phyloP scores from a whole-genome alignment of 2,888 invertebrate species.

The Capitulum mitella region DNA sequence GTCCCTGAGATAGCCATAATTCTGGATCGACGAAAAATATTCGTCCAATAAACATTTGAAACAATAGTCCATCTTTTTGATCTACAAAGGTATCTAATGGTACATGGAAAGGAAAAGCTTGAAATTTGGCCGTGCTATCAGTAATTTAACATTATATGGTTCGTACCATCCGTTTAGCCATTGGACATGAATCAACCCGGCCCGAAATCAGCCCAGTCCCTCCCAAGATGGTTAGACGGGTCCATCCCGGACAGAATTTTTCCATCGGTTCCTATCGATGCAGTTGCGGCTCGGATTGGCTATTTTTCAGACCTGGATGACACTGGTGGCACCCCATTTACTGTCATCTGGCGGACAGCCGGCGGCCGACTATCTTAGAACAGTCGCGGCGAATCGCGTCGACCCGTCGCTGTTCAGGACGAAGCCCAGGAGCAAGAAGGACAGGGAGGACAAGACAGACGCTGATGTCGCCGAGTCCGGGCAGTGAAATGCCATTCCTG shows the following conservation, averaged over 20 bases:
- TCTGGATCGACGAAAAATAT: no score
- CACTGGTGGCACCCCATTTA: not conserved
- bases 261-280: no score
- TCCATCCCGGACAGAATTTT: not conserved
- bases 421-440: not conserved
- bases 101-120: no score
- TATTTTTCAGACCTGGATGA: conserved; percentile 5
- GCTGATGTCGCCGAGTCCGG: not conserved
- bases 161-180: no score
- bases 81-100: no score
- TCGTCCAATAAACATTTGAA: no score
- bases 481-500: no score
- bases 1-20: no score
- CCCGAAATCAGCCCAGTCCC: not conserved
- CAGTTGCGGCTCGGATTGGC: not conserved
- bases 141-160: no score
- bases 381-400: not conserved
- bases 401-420: not conserved
- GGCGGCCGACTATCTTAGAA: not conserved
- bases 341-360: not conserved
- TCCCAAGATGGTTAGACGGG: not conserved
- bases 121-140: no score
- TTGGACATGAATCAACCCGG: no score
- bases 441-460: not conserved
- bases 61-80: no score